Evolutionary conservation across 37 sponge, comb jelly and placozoan species (phyloP).

Genomic region (Haliclona indistincta): DNA sequence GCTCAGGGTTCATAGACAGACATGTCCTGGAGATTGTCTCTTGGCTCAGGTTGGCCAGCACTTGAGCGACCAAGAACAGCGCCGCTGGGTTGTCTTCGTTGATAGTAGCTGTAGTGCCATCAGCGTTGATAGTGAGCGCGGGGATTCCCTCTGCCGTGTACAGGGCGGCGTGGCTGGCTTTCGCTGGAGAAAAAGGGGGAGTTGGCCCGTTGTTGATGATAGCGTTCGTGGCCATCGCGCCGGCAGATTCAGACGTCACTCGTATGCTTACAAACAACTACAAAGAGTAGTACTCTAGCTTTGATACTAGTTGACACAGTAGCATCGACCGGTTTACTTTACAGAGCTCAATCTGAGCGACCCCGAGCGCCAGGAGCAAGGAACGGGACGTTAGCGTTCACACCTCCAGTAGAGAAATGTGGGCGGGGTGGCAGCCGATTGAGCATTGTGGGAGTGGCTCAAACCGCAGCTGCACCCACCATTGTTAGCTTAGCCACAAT

Average conservation of each 20-base stretch:
- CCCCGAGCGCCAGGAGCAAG: neutral
- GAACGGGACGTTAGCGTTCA: neutral
- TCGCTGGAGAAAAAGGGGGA: slow-evolving; percentile 77
- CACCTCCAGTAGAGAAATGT: slow-evolving; percentile 19
- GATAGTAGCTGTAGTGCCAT: neutral
- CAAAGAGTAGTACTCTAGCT: neutral
- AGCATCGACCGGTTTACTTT: neutral
- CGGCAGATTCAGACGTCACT: too few relatives aligned
- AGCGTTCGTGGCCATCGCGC: slow-evolving; percentile 68
- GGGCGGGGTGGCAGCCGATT: slow-evolving; percentile 4
- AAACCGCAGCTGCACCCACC: too few relatives aligned
- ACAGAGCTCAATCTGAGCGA: neutral
- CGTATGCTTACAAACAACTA: neutral
- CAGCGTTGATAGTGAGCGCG: slow-evolving; percentile 7
- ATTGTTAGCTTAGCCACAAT: too few relatives aligned
- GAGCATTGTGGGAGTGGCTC: neutral
- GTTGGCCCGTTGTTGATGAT: slow-evolving; percentile 65
- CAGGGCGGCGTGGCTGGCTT: slow-evolving; percentile 63
- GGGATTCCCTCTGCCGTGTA: slow-evolving; percentile 49
- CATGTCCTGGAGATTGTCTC: slow-evolving; percentile 76
- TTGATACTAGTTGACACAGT: neutral
- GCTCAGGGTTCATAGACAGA: slow-evolving; percentile 65
- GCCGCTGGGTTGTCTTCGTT: slow-evolving; percentile 53
- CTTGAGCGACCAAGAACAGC: slow-evolving; percentile 81
- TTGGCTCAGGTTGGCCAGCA: slow-evolving; percentile 80